Evolutionary conservation across 2,888 invertebrate species (phyloP).

Genomic region (Lamproptera curius): DNA sequence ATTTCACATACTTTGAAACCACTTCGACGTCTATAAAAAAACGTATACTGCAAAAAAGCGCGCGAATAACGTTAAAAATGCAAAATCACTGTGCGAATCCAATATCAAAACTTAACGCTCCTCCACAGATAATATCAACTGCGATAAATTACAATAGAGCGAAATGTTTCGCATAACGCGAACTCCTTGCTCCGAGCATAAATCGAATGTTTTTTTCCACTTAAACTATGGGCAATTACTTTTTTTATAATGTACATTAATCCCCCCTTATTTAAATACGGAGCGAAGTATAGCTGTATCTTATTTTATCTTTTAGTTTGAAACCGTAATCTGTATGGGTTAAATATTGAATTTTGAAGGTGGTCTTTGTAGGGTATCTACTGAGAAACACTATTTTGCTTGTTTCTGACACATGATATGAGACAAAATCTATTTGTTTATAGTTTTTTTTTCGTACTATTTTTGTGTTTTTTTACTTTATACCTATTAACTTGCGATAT

Average conservation of each 20-base stretch:
- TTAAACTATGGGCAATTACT: conserved; percentile 2
- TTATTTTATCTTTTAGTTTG: no score
- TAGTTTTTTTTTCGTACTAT: no score
- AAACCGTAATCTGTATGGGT: no score
- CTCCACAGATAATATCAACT: conserved; percentile 10
- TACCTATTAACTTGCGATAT: no score
- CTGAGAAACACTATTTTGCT: no score
- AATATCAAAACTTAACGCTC: conserved; percentile 11
- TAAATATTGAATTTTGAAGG: no score
- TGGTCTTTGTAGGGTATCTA: no score
- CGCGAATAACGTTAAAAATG: conserved; percentile 1
- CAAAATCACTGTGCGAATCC: conserved; percentile 7
- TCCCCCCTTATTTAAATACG: no score
- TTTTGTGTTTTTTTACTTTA: no score
- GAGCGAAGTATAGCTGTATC: no score
- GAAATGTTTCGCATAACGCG: conserved; percentile 11
- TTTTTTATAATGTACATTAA: conserved; percentile 1
- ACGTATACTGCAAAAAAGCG: neutral
- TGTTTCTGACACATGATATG: no score
- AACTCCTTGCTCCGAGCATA: conserved; percentile 4
- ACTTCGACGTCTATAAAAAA: neutral
- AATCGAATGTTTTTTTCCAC: conserved; percentile 1
- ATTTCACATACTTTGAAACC: conserved; percentile 1
- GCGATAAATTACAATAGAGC: conserved; percentile 10
- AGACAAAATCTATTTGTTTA: no score